phyloP scores from a whole-genome alignment of 2,113 vertebrate species.

The Jaculus jaculus region DNA sequence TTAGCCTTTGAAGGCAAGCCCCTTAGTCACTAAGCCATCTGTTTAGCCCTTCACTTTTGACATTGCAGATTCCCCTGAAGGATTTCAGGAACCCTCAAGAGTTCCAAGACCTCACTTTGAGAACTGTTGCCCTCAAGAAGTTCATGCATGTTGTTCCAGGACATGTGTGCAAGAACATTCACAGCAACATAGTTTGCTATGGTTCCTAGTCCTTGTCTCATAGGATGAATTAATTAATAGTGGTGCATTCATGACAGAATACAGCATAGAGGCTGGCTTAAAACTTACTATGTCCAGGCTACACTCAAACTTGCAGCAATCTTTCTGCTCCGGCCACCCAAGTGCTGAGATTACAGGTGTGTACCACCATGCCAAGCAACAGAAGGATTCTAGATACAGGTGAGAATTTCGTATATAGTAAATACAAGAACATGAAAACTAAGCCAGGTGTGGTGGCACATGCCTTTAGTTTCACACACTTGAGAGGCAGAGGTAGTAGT shows the following conservation, averaged over 20 bases:
- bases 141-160: background rate
- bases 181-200: background rate
- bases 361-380: background rate
- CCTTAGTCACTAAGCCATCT: no score
- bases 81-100: background rate
- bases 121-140: background rate
- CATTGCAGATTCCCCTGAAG: background rate
- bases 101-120: background rate
- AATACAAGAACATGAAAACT: constrained; percentile 22
- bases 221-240: background rate
- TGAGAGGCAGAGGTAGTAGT: no score
- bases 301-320: background rate
- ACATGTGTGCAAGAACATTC: background rate
- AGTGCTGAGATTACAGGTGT: background rate
- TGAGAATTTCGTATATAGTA: background rate
- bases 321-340: background rate
- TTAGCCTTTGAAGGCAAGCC: no score
- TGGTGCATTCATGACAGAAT: background rate
- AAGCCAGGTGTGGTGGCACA: background rate
- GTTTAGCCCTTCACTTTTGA: background rate
- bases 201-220: background rate
- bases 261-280: background rate
- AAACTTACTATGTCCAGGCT: background rate
- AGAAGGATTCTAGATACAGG: background rate
- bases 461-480: no score